These are phyloP conservation scores for Drosophila tropicalis DNA, from an alignment of 1,140 invertebrate species.

Conservation along the genomic window DNA sequence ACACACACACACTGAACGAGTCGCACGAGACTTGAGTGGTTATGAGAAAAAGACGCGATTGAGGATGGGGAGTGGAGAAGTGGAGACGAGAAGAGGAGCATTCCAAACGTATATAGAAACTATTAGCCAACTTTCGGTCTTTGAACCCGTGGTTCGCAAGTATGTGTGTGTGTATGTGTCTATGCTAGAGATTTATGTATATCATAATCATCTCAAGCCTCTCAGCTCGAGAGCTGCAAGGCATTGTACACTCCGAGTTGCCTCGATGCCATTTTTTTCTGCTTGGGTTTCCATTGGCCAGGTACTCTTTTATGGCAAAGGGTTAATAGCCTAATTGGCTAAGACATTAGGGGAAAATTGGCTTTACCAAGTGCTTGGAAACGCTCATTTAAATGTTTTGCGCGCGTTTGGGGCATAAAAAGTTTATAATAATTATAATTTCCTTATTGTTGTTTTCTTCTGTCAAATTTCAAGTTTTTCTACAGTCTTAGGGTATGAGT, in stretches of 20 bases:
- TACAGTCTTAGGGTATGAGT: not conserved
- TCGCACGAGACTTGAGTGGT: not conserved
- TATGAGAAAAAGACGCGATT: no score
- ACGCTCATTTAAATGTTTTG: not conserved
- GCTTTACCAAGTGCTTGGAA: no score
- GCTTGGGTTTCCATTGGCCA: not conserved
- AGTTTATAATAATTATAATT: not conserved
- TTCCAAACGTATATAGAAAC: constrained; percentile 33
- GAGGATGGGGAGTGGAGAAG: not conserved
- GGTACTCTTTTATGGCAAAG: not conserved
- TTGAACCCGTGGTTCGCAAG: constrained; percentile 35
- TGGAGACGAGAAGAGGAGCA: not conserved
- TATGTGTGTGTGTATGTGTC: constrained; percentile 19
- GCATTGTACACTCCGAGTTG: constrained; percentile 36
- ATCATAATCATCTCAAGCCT: constrained; percentile 62
- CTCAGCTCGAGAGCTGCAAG: constrained; percentile 27
- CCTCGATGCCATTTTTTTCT: constrained; percentile 12
- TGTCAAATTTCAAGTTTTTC: not conserved
- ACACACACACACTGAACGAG: not conserved
- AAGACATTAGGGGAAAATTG: not conserved
- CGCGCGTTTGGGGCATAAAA: no score
- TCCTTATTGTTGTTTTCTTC: not conserved
- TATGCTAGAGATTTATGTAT: constrained; percentile 59
- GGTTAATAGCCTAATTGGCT: constrained; percentile 6
- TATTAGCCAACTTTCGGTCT: constrained; percentile 58